These are phyloP conservation scores for Anguilla obscura DNA, from an alignment of 2,797 vertebrate genomes.

Conservation along the genomic window DNA sequence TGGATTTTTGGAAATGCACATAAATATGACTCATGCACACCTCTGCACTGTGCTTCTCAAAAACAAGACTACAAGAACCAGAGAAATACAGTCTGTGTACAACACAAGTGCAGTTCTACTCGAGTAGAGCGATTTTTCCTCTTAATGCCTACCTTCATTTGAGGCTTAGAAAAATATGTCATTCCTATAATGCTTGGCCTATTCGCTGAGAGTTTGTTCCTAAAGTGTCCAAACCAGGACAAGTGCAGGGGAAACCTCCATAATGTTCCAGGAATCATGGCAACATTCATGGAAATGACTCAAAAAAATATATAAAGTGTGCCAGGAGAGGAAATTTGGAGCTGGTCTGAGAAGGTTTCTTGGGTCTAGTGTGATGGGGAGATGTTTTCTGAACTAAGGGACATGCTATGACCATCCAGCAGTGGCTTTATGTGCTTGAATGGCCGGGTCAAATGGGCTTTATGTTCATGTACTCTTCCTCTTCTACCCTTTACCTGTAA, in stretches of 20 bases:
- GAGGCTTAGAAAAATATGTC: constrained; percentile 50
- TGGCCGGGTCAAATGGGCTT: too few species aligned
- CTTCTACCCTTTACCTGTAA: too few species aligned
- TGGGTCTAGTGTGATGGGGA: too few species aligned
- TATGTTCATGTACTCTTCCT: too few species aligned
- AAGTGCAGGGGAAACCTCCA: neutral
- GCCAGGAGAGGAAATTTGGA: too few species aligned
- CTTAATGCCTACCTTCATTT: neutral
- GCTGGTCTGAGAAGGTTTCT: too few species aligned
- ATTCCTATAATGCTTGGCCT: constrained; percentile 47
- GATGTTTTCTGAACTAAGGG: too few species aligned
- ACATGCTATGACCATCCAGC: too few species aligned
- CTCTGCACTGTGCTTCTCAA: neutral
- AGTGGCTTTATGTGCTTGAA: too few species aligned
- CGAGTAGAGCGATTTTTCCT: neutral
- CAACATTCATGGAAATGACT: neutral
- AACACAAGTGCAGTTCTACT: neutral
- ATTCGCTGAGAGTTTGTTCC: neutral
- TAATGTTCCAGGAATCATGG: neutral
- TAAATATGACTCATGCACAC: neutral
- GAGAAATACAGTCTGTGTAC: neutral
- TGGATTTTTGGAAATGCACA: neutral
- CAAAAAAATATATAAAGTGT: neutral
- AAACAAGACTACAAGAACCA: neutral
- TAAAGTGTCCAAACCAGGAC: too few species aligned